These are phyloP conservation scores for Melanotaenia pygmaea DNA, from an alignment of 2,797 vertebrate species.

Conservation along the genomic window DNA sequence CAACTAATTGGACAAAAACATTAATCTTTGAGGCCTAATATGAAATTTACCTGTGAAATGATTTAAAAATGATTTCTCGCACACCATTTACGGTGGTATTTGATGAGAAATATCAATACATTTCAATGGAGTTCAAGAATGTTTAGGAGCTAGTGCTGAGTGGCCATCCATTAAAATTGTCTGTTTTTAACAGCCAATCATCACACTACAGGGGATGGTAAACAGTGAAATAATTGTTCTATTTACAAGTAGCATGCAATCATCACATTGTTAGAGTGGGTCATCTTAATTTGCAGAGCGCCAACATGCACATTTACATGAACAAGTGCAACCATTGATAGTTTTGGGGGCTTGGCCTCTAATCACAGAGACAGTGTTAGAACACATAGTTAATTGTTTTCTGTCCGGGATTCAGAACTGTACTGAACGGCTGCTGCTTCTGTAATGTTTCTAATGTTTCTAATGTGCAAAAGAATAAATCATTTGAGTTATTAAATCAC, in stretches of 20 bases:
- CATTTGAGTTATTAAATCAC: not conserved
- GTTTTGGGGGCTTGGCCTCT: not conserved
- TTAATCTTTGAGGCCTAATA: no score
- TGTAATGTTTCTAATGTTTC: not conserved
- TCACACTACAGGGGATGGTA: not conserved
- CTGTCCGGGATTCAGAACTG: not conserved
- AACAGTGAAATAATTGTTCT: constrained; percentile 29
- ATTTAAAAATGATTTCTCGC: no score
- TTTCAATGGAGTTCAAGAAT: no score
- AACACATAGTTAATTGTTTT: constrained; percentile 28
- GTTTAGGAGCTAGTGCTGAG: not conserved
- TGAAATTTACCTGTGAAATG: no score
- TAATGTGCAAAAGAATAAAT: constrained; percentile 15
- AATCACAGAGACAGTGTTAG: constrained; percentile 4
- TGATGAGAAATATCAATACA: no score
- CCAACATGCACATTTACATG: constrained; percentile 23
- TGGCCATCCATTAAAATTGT: not conserved
- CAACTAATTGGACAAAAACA: no score
- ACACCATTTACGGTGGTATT: no score
- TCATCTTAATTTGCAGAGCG: constrained; percentile 25
- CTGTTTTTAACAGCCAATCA: no score
- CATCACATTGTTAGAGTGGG: not conserved
- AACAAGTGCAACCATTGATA: constrained; percentile 8
- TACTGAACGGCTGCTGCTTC: not conserved
- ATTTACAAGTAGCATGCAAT: constrained; percentile 6